phyloP scores from a whole-genome alignment of 2,888 invertebrate species.

The Caenorhabditis becei region DNA sequence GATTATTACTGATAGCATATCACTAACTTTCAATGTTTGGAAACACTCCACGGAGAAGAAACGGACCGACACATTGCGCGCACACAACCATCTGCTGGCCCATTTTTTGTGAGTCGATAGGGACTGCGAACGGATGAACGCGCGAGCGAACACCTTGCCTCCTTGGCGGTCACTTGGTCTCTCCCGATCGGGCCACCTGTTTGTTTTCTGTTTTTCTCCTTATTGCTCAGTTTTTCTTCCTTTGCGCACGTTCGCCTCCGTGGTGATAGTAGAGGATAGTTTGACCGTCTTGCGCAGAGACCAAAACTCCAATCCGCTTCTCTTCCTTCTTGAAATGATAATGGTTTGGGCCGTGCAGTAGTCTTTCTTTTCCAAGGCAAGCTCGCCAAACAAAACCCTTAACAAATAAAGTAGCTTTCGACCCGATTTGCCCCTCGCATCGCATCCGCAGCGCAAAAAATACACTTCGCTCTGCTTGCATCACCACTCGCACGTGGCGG shows the following conservation, averaged over 20 bases:
- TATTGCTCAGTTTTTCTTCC: background rate
- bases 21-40: conserved; percentile 43
- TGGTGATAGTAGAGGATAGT: no score
- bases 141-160: conserved; percentile 1
- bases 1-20: conserved; percentile 29
- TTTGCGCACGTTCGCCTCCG: background rate
- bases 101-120: conserved; percentile 15
- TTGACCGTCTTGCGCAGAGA: no score
- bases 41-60: conserved; percentile 1
- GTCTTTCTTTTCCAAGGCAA: background rate
- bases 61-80: background rate
- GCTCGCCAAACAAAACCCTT: conserved; percentile 38
- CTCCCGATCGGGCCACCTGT: background rate
- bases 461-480: conserved; percentile 41
- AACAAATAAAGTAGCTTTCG: conserved; percentile 40
- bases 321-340: no score
- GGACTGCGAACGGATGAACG: background rate
- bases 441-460: conserved; percentile 27
- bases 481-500: conserved; percentile 52
- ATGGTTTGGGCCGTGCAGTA: no score
- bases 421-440: conserved; percentile 37
- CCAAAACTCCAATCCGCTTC: no score
- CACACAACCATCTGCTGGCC: background rate
- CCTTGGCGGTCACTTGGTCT: background rate
- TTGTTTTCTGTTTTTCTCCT: background rate